Percentiles rank a stretch among this genome's conserved stretches.
Conservation (phyloP, 2,888 invertebrate genomes). For the Anticlea derivata region DNA sequence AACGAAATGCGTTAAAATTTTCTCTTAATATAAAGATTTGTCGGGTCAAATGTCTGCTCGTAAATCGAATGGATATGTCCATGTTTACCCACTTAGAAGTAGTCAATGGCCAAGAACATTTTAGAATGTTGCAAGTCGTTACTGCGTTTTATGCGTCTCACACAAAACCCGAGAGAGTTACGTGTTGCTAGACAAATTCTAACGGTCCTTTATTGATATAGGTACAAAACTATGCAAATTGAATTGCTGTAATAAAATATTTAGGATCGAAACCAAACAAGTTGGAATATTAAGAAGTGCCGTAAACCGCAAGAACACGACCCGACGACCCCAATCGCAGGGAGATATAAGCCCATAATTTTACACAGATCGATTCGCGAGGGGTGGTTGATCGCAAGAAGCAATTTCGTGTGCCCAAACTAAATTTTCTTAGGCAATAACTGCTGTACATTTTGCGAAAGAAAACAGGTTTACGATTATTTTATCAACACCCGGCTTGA, state of each 20-base stretch:
- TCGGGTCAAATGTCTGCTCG: slow-evolving; percentile 10
- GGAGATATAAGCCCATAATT: slow-evolving; percentile 12
- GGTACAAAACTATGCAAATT: slow-evolving; percentile 27
- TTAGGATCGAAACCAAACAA: neutral
- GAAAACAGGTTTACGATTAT: slow-evolving; percentile 65
- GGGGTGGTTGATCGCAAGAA: slow-evolving; percentile 15
- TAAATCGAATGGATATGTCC: neutral
- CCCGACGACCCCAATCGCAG: slow-evolving; percentile 2
- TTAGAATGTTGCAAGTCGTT: neutral
- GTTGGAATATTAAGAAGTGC: neutral
- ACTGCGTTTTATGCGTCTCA: neutral
- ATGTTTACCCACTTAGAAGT: no score
- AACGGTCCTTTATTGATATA: slow-evolving; percentile 17
- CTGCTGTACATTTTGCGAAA: slow-evolving; percentile 42
- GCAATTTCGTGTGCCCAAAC: slow-evolving; percentile 5
- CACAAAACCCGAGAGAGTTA: neutral
- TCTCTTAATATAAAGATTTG: slow-evolving; percentile 48
- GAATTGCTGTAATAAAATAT: neutral
- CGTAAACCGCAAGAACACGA: slow-evolving; percentile 10
- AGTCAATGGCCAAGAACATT: slow-evolving; percentile 6
- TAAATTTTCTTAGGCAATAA: slow-evolving; percentile 29
- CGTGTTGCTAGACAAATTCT: slow-evolving; percentile 18
- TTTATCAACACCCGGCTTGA: slow-evolving; percentile 54
- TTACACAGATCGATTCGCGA: slow-evolving; percentile 19
- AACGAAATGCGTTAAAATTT: slow-evolving; percentile 54